Evolutionary conservation across 2,888 invertebrate genomes (phyloP), one percentile per base, ranked within the genome.

Genomic region (Galeopsomyia nigrocyanea): DNA sequence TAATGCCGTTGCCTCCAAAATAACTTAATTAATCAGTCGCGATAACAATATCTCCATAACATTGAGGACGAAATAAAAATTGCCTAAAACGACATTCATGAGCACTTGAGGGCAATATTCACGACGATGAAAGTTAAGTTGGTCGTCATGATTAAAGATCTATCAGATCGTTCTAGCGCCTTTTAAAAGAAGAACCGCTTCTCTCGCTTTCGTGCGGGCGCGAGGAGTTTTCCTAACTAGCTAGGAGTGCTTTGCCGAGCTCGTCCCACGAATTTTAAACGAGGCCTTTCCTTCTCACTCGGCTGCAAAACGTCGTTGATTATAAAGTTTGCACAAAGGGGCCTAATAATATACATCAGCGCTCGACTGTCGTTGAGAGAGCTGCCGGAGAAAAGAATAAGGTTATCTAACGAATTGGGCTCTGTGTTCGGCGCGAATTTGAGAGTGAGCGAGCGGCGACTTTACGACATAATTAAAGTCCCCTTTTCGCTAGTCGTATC

Each of bases 391-490:
- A 61, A 64, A 62, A 66, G 31, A 62, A 62, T 51, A 62, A 73
- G 61, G 46, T 56, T 62, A 53, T 66, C 51, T 72, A 50, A 65
- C 56, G 64, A 73, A 73, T 65, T 60, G 39, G 46, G 61, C 21
- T 64, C 68, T 68, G 55, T 55, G 51, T 73, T 63, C 22, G 63
- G 49, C 64, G 64, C 50, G 50, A 61, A n/a, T n/a, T n/a, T n/a
- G 26, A 26, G 26, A 26, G 26, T 3, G 68, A 73, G 16, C 3
- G 21, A 22, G 21, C 56, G 26, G 56, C 62, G 73, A 22, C 70
- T 74, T 70, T 70, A 65, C 63, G 68, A 70, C 73, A 70, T 70
- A 70, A 74, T 74, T 69, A 74, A 70, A 74, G 58, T 67, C 50
- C 21, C 70, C 50, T 22, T 56, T 53, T 67, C 67, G 50, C 63